phyloP scores from a whole-genome alignment of 2,113 vertebrate species.

The Anolis carolinensis region DNA sequence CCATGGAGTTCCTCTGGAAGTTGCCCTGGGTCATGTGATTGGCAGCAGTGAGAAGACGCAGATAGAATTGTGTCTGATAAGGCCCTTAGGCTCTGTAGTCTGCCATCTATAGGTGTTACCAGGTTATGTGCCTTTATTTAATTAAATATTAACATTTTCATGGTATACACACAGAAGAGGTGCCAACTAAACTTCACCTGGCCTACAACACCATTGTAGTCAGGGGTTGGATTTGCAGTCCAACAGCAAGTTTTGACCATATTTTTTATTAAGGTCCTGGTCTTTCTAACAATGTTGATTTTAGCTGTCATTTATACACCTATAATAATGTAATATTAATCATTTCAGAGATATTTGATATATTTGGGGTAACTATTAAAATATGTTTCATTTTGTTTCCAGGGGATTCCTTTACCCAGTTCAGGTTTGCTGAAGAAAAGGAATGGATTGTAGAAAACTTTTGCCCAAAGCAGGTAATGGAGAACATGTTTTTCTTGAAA shows the following conservation, averaged over 20 bases:
- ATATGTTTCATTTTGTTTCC: constrained; percentile 9
- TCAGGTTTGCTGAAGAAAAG: constrained; percentile 92
- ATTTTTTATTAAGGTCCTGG: neutral
- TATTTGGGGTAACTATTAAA: neutral
- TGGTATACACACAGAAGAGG: no score
- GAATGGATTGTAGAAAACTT: constrained; percentile 87
- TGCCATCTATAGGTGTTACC: no score
- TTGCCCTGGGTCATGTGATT: no score
- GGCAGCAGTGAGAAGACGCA: no score
- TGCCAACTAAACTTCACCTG: no score
- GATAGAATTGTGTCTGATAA: no score
- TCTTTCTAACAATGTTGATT: neutral
- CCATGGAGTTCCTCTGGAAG: no score
- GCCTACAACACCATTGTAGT: no score
- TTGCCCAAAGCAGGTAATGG: constrained; percentile 80
- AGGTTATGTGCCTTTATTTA: no score
- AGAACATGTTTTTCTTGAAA: constrained; percentile 2
- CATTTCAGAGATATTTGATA: neutral
- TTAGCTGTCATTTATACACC: neutral
- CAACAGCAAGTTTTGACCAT: neutral
- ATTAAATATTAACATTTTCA: no score
- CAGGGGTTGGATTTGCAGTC: neutral
- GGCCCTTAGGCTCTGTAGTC: no score
- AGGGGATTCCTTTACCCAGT: constrained; percentile 95
- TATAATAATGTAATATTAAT: neutral